Evolutionary conservation across 2,888 invertebrate genomes (phyloP).

Genomic region (Trisateles emortualis): DNA sequence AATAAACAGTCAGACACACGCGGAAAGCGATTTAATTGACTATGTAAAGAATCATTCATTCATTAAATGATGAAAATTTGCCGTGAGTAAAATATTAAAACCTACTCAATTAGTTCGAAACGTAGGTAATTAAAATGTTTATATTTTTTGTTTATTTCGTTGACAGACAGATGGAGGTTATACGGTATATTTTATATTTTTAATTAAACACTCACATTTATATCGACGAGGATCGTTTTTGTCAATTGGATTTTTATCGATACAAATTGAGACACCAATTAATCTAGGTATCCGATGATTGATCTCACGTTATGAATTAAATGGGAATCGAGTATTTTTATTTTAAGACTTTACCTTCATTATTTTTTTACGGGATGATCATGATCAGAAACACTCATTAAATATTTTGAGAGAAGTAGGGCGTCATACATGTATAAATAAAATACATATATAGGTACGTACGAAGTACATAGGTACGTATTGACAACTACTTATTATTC

Average conservation of each 20-base stretch:
- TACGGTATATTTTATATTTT: slow-evolving; percentile 28
- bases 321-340: slow-evolving; percentile 15
- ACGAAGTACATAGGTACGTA: no score
- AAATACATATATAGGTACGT: no score
- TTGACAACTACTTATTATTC: no score
- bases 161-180: slow-evolving; percentile 14
- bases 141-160: slow-evolving; percentile 21
- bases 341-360: slow-evolving; percentile 9
- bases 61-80: not conserved
- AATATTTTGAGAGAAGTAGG: no score
- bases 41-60: no score
- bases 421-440: no score
- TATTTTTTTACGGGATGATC: no score
- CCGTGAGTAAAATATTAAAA: slow-evolving; percentile 4
- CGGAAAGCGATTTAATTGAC: no score
- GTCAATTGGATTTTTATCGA: slow-evolving; percentile 36
- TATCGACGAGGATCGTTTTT: slow-evolving; percentile 26
- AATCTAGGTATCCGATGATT: slow-evolving; percentile 22
- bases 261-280: slow-evolving; percentile 34
- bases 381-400: no score
- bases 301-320: slow-evolving; percentile 16
- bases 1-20: no score
- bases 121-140: slow-evolving; percentile 5
- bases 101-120: slow-evolving; percentile 7
- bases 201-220: slow-evolving; percentile 29